Percentiles rank a stretch among this genome's conserved stretches.
Conservation (phyloP, 2,888 invertebrate genomes). For the Callimorpha dominula region DNA sequence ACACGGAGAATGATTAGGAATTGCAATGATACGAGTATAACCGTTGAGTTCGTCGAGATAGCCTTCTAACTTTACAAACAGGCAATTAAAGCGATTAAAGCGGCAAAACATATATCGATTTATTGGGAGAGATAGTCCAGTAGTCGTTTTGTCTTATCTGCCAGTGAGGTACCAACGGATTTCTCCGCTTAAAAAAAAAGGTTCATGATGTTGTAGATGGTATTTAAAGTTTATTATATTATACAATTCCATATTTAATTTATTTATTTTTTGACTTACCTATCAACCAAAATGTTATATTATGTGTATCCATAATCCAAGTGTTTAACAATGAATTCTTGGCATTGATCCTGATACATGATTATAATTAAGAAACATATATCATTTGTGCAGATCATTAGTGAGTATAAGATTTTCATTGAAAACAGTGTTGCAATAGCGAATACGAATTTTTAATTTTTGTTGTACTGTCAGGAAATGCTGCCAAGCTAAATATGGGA, state of each 20-base stretch:
- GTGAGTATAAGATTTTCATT: constrained; percentile 46
- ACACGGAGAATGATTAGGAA: not conserved
- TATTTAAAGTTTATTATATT: no score
- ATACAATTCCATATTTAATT: no score
- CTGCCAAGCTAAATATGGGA: constrained; percentile 30
- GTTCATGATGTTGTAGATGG: no score
- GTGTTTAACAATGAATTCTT: constrained; percentile 50
- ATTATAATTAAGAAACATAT: constrained; percentile 60
- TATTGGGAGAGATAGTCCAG: not conserved
- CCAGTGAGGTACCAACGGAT: not conserved
- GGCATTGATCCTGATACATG: constrained; percentile 34
- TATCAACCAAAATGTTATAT: no score
- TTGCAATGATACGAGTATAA: not conserved
- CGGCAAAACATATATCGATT: not conserved
- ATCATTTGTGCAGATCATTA: constrained; percentile 59
- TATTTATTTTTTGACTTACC: no score
- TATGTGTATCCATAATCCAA: not conserved
- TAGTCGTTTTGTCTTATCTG: not conserved
- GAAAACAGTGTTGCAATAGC: constrained; percentile 47
- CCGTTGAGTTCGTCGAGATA: not conserved
- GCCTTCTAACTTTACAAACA: not conserved
- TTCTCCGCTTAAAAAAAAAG: not conserved
- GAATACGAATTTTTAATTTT: constrained; percentile 62
- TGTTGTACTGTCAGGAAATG: constrained; percentile 43
- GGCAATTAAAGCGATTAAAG: not conserved